phyloP scores from a whole-genome alignment of 2,113 vertebrate species.

The Sialia sialis region DNA sequence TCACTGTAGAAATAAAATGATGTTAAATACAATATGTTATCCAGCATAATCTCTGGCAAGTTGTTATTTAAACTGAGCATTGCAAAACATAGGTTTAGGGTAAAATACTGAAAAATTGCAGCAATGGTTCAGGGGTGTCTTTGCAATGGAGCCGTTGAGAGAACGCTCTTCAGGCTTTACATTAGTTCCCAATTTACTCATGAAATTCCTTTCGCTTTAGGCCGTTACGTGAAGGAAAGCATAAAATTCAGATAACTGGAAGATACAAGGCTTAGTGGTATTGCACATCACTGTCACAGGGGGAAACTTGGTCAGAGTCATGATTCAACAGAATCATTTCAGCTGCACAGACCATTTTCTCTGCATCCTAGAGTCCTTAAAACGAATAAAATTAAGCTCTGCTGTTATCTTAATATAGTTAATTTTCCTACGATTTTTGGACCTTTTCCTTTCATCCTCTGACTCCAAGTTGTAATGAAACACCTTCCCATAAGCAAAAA shows the following conservation, averaged over 20 bases:
- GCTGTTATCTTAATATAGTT: not conserved
- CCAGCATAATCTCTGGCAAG: not conserved
- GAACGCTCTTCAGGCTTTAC: not conserved
- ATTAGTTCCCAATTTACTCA: not conserved
- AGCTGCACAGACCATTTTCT: not conserved
- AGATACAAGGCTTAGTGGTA: not conserved
- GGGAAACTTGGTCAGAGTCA: not conserved
- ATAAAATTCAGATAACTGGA: not conserved
- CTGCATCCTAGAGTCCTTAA: not conserved
- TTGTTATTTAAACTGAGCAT: not conserved
- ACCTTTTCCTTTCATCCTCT: not conserved
- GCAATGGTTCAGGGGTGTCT: not conserved
- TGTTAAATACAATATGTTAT: not conserved
- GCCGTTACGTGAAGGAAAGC: not conserved
- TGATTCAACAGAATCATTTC: not conserved
- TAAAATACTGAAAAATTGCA: not conserved
- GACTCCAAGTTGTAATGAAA: not conserved
- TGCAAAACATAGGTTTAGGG: not conserved
- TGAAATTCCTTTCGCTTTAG: not conserved
- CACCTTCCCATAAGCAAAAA: not conserved
- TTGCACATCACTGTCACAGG: not conserved
- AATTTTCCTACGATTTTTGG: not conserved
- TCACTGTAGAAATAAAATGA: not conserved
- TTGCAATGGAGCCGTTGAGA: not conserved
- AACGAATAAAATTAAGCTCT: not conserved